Conservation (phyloP, 2,888 invertebrate species). For the Agonopterix arenella region DNA sequence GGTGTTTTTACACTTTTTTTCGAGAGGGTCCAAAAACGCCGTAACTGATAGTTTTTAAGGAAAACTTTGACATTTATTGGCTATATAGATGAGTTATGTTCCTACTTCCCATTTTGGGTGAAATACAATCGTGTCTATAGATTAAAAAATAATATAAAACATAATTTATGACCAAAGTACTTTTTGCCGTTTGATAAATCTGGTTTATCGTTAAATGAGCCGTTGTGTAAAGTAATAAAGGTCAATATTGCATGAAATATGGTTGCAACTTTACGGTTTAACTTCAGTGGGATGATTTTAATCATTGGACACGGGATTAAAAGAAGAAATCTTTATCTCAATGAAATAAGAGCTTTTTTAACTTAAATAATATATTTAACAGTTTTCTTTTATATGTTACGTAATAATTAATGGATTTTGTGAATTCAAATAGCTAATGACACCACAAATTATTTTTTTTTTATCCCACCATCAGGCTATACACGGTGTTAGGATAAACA, state of each 20-base stretch:
- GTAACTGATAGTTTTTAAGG: constrained; percentile 38
- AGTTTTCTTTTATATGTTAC: no score
- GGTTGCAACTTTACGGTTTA: neutral
- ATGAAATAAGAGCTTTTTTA: no score
- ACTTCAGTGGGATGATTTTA: no score
- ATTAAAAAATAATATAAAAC: constrained; percentile 20
- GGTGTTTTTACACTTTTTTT: constrained; percentile 6
- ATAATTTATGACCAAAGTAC: constrained; percentile 6
- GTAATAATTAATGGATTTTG: no score
- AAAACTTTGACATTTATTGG: constrained; percentile 51
- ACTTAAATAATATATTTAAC: neutral
- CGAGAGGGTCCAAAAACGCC: constrained; percentile 13
- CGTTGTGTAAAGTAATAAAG: constrained; percentile 11
- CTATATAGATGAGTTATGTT: constrained; percentile 51
- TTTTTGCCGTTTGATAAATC: constrained; percentile 6
- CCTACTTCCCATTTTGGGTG: constrained; percentile 38
- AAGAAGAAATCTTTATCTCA: no score
- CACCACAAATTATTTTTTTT: no score
- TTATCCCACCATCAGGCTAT: no score
- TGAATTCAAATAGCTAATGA: no score
- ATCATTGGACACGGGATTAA: no score
- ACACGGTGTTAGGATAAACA: no score
- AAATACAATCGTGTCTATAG: constrained; percentile 25
- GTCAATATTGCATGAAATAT: constrained; percentile 9
- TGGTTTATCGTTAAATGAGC: constrained; percentile 1